Evolutionary conservation across 1,140 invertebrate genomes (phyloP).

Genomic region (Latrodectus geometricus): DNA sequence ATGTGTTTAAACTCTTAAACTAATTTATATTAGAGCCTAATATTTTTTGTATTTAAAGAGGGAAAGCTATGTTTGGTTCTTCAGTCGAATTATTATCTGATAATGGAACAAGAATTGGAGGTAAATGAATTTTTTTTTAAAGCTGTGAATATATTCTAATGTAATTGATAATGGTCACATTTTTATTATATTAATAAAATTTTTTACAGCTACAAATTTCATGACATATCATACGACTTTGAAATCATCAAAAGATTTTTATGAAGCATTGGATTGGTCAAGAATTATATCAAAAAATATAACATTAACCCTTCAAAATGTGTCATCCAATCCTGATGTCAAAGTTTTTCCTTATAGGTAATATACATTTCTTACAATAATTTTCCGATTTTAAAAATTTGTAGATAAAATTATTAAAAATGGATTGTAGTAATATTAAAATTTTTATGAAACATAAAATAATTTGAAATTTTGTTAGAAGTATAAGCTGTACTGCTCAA

Average conservation of each 20-base stretch:
- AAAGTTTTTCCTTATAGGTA: constrained; percentile 72
- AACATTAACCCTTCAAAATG: constrained; percentile 41
- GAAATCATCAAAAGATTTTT: constrained; percentile 72
- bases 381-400: too few relatives aligned
- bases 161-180: neutral
- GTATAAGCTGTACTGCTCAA: too few relatives aligned
- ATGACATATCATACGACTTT: constrained; percentile 74
- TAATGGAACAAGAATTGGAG: constrained; percentile 37
- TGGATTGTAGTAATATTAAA: too few relatives aligned
- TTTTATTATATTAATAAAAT: neutral
- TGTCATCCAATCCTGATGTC: too few relatives aligned
- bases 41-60: constrained; percentile 14
- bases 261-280: constrained; percentile 71
- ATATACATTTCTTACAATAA: too few relatives aligned
- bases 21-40: neutral
- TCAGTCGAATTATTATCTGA: constrained; percentile 34
- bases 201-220: constrained; percentile 70
- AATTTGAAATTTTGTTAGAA: too few relatives aligned
- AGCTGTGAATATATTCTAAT: neutral
- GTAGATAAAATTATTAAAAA: too few relatives aligned
- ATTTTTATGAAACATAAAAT: too few relatives aligned
- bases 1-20: neutral
- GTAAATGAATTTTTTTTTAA: constrained; percentile 9
- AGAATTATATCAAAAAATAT: constrained; percentile 69
- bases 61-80: constrained; percentile 58